Percentiles rank a stretch among this genome's conserved stretches.
These are phyloP conservation scores for Monomorium pharaonis DNA, from an alignment of 1,140 invertebrate genomes.

Conservation along the genomic window DNA sequence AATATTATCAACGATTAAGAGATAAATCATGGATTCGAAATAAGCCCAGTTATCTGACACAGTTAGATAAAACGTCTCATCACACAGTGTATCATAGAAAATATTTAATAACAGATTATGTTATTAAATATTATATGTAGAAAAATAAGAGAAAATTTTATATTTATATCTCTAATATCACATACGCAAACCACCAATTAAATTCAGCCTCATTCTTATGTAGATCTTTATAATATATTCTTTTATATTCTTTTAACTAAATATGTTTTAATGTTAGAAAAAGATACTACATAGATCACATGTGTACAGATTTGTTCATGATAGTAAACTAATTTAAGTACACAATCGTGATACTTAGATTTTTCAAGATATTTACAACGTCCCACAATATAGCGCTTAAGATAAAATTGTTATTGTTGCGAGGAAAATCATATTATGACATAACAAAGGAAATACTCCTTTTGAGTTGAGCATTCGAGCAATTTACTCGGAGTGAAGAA, in stretches of 20 bases:
- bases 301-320: background rate
- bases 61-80: background rate
- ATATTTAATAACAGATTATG: background rate
- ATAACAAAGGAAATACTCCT: background rate
- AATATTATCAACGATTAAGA: background rate
- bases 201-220: background rate
- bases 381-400: background rate
- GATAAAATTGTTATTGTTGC: slow-evolving; percentile 3
- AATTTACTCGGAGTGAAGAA: background rate
- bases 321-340: background rate
- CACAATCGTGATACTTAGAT: background rate
- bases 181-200: background rate
- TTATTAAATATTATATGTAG: too few species aligned
- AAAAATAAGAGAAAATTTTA: background rate
- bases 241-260: too few species aligned
- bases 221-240: background rate
- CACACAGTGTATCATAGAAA: background rate
- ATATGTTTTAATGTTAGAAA: background rate
- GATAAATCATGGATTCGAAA: background rate
- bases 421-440: background rate
- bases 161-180: background rate
- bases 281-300: background rate
- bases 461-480: background rate
- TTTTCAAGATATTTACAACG: background rate
- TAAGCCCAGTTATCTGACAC: background rate